Evolutionary conservation across 2,888 invertebrate species (phyloP), one percentile per base, ranked within the genome.

Genomic region (Drosophila paracracens): DNA sequence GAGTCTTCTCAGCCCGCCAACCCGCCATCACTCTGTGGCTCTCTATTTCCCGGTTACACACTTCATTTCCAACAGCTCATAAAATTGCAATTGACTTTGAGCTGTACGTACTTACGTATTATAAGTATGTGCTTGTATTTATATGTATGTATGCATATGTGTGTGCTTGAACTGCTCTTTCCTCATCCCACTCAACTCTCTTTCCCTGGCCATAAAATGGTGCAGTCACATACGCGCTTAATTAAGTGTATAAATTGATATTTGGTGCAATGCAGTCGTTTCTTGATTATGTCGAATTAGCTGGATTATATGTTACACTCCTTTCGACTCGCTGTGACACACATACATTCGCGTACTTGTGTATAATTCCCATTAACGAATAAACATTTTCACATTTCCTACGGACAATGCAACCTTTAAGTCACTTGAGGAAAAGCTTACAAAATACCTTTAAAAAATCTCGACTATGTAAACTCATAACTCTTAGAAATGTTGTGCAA

Each of bases 221-320:
- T 80, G 90, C 85, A 86, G 90, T 88, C 90, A 89, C 90, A 89
- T 83, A 75, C 82, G 82, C 77, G 85, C 88, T 86, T 89, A 89
- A 86, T 86, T 86, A 86, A 89, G 77, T 89, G 88, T 77, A 84
- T 88, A 89, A 86, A 86, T 86, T 86, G 90, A 86, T 88, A 86
- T 86, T 86, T 89, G 90, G 72, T 85, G 77, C 85, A 86, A 75
- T 86, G 85, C 85, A 86, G 85, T 77, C 70, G 70, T 74, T 72
- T 57, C 60, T 76, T 63, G 80, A 74, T 88, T 79, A 78, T 79
- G 79, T 75, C 66, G 69, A 78, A 60, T 70, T 72, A 70, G 53
- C 70, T 70, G 76, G 57, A 73, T 74, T 82, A 79, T 46, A 57
- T 54, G 58, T 62, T 35, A 29, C 4, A 38, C n/a, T 25, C 21